Percentiles rank a stretch among this genome's conserved stretches.
Conservation (phyloP, 2,888 invertebrate genomes). For the Ethmia dodecea region DNA sequence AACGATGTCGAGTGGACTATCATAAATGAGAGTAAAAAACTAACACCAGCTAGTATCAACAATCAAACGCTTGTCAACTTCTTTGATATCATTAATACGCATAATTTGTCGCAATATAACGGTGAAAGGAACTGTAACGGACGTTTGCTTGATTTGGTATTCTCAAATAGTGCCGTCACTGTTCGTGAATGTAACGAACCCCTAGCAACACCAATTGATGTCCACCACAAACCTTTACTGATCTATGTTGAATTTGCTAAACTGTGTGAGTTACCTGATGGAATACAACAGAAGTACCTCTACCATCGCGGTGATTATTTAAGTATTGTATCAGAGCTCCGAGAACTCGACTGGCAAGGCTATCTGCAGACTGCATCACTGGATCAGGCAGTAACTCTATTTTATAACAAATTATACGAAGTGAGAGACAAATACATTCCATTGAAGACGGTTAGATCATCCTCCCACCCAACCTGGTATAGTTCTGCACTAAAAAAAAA, state of each 20-base stretch:
- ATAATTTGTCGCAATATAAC: slow-evolving; percentile 1
- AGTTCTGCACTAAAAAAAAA: too few relatives aligned
- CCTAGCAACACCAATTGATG: slow-evolving; percentile 8
- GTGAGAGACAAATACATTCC: slow-evolving; percentile 7
- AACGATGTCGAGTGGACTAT: neutral
- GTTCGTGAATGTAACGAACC: neutral
- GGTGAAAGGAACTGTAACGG: neutral
- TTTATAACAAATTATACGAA: slow-evolving; percentile 9
- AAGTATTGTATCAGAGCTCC: slow-evolving; percentile 1
- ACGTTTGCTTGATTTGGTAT: neutral
- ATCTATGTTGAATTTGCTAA: neutral
- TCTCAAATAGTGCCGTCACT: neutral
- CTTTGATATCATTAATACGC: neutral
- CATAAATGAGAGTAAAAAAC: neutral
- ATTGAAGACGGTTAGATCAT: neutral
- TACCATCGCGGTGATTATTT: slow-evolving; percentile 10
- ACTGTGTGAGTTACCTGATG: neutral
- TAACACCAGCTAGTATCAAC: neutral
- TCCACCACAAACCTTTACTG: slow-evolving; percentile 9
- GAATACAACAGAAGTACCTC: slow-evolving; percentile 2
- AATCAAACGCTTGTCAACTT: neutral
- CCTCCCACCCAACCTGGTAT: slow-evolving; percentile 16
- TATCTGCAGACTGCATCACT: neutral
- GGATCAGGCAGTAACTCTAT: slow-evolving; percentile 1
- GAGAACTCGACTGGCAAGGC: slow-evolving; percentile 3